Evolutionary conservation across 2,888 invertebrate species (phyloP).

Genomic region (Drosophila maculinotata): DNA sequence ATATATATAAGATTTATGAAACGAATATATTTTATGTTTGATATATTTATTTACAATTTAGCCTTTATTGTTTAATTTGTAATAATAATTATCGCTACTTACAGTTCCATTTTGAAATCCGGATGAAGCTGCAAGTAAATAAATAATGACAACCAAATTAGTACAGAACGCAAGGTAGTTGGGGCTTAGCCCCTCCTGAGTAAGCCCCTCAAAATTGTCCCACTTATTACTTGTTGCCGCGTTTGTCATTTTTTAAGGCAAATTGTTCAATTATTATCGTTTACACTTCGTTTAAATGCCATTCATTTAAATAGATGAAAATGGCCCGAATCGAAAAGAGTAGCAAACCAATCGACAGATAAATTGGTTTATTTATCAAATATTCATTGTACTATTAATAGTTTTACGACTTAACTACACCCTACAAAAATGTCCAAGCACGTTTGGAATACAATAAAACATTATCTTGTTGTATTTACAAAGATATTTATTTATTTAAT

Average conservation of each 20-base stretch:
- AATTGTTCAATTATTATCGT: conserved; percentile 50
- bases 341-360: conserved; percentile 35
- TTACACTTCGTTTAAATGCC: conserved; percentile 66
- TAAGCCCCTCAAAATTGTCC: conserved; percentile 8
- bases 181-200: conserved; percentile 17
- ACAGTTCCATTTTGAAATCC: conserved; percentile 78
- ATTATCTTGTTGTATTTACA: not conserved
- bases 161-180: conserved; percentile 4
- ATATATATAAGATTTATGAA: not conserved
- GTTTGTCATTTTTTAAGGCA: conserved; percentile 27
- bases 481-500: not conserved
- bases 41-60: not conserved
- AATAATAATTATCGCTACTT: conserved; percentile 46
- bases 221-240: conserved; percentile 42
- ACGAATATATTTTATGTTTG: too few species aligned
- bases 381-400: not conserved
- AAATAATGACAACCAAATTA: conserved; percentile 27
- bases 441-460: not conserved
- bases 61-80: not conserved
- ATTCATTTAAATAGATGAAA: conserved; percentile 48
- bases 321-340: conserved; percentile 32
- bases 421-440: not conserved
- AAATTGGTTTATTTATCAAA: conserved; percentile 35
- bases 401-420: not conserved
- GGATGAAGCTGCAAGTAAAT: conserved; percentile 54